phyloP scores from a whole-genome alignment of 2,113 vertebrate genomes.

The Bostrychus sinensis region DNA sequence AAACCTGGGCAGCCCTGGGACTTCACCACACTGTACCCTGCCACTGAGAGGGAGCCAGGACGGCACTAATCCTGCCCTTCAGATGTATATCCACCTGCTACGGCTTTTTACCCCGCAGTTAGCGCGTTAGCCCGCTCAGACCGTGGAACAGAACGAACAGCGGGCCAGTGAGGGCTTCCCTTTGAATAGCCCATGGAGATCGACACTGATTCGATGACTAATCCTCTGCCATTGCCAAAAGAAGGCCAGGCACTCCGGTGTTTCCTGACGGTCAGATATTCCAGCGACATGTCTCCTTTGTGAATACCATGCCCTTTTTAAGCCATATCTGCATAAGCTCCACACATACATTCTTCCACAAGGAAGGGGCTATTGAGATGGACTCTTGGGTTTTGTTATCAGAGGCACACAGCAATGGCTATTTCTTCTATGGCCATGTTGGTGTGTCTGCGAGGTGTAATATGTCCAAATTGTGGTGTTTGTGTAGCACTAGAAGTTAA shows the following conservation, averaged over 20 bases:
- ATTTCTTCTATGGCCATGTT: slow-evolving; percentile 3
- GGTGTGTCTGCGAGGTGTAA: neutral
- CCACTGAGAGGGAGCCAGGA: slow-evolving; percentile 61
- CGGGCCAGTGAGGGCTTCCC: slow-evolving; percentile 47
- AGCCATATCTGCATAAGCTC: slow-evolving; percentile 41
- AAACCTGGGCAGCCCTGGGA: slow-evolving; percentile 53
- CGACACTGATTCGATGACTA: slow-evolving; percentile 55
- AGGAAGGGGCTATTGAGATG: slow-evolving; percentile 43
- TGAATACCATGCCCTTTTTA: neutral
- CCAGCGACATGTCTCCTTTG: slow-evolving; percentile 14
- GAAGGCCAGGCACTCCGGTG: slow-evolving; percentile 22
- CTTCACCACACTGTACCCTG: slow-evolving; percentile 16
- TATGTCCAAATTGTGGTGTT: slow-evolving; percentile 14
- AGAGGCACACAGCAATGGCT: slow-evolving; percentile 43
- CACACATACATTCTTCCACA: slow-evolving; percentile 40
- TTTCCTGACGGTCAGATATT: slow-evolving; percentile 43
- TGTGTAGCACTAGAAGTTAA: slow-evolving; percentile 20
- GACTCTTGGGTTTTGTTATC: slow-evolving; percentile 52
- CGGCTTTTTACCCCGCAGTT: slow-evolving; percentile 40
- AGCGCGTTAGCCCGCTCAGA: slow-evolving; percentile 46
- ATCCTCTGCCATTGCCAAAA: slow-evolving; percentile 55
- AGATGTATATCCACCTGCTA: slow-evolving; percentile 64
- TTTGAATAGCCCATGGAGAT: slow-evolving; percentile 58
- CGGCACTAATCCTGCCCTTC: slow-evolving; percentile 66
- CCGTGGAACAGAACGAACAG: slow-evolving; percentile 56